phyloP scores from a whole-genome alignment of 2,113 vertebrate species.

The Cepphus grylle region DNA sequence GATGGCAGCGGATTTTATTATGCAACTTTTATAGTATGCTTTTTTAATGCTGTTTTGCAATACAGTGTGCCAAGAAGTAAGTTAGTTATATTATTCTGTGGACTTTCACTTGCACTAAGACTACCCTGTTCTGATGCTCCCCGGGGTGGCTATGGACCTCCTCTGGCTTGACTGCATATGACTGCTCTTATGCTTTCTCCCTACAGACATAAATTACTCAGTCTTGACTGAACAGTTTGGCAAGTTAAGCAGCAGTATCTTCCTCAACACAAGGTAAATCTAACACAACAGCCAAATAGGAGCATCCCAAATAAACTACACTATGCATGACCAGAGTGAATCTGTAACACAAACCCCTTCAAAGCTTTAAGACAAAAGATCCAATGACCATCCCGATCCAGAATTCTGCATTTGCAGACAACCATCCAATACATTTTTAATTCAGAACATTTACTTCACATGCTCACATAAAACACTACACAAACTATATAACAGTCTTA shows the following conservation, averaged over 20 bases:
- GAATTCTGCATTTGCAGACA: neutral
- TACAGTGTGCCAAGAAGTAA: neutral
- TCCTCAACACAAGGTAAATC: neutral
- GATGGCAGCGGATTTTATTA: constrained; percentile 14
- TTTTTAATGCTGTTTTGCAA: neutral
- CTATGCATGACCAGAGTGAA: accelerated
- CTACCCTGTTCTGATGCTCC: neutral
- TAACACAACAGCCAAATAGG: neutral
- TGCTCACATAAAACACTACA: neutral
- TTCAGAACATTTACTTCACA: neutral
- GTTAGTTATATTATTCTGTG: neutral
- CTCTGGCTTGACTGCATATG: accelerated
- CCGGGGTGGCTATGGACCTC: neutral
- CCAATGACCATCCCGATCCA: neutral
- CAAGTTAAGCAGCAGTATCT: neutral
- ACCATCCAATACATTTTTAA: neutral
- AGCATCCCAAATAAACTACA: neutral
- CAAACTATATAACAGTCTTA: neutral
- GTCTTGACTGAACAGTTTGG: neutral
- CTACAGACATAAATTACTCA: neutral
- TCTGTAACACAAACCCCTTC: neutral
- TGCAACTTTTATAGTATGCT: neutral
- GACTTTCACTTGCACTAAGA: neutral
- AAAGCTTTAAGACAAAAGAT: neutral
- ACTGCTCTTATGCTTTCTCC: neutral